Conservation (phyloP, 2,888 invertebrate species). For the Drosophila helvetica region DNA sequence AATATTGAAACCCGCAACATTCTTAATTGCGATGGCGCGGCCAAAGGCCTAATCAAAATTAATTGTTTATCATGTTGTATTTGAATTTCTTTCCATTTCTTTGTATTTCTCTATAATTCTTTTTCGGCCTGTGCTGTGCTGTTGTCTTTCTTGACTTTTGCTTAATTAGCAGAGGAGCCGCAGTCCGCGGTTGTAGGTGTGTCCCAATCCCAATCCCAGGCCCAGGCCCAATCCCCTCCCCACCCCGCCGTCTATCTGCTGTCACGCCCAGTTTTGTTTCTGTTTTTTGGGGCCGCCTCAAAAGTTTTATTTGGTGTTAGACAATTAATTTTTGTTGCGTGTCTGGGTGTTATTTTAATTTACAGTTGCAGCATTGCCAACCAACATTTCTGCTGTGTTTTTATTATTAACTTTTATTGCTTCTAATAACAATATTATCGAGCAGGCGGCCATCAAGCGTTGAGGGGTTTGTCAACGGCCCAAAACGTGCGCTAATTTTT, state of each 20-base stretch:
- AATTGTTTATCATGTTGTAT: constrained; percentile 81
- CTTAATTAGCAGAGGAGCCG: constrained; percentile 74
- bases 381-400: constrained; percentile 28
- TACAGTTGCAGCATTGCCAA: constrained; percentile 65
- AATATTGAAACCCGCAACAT: constrained; percentile 15
- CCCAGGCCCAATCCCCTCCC: constrained; percentile 2
- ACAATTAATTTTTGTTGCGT: constrained; percentile 83
- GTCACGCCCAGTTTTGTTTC: constrained; percentile 69
- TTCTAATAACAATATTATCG: constrained; percentile 47
- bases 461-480: constrained; percentile 11
- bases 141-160: constrained; percentile 34
- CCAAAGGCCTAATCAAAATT: constrained; percentile 78
- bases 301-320: constrained; percentile 81
- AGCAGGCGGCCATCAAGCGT: constrained; percentile 41
- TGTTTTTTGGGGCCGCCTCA: constrained; percentile 44
- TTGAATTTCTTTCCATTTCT: constrained; percentile 61
- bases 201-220: constrained; percentile 47
- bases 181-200: constrained; percentile 65
- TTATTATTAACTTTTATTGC: constrained; percentile 38
- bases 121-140: constrained; percentile 16
- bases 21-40: constrained; percentile 70
- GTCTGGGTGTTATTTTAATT: constrained; percentile 78
- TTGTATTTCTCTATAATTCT: constrained; percentile 35
- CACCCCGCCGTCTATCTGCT: neutral
- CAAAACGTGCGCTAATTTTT: constrained; percentile 42